These are phyloP conservation scores for Platysteira castanea DNA, from an alignment of 2,113 vertebrate genomes.

Conservation along the genomic window DNA sequence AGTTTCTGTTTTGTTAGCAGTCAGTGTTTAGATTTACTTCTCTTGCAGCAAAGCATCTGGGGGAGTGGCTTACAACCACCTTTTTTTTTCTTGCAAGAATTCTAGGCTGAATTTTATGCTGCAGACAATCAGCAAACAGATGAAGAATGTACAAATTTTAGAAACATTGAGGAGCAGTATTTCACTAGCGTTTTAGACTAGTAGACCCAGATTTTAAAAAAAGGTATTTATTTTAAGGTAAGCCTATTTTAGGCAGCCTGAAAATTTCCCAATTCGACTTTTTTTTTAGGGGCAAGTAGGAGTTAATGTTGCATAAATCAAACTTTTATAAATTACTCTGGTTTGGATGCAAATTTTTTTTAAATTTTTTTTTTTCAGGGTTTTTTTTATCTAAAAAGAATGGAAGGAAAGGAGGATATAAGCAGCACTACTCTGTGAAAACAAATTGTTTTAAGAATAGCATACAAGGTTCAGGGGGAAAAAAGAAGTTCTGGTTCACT, in stretches of 20 bases:
- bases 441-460: neutral
- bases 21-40: neutral
- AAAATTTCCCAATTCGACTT: neutral
- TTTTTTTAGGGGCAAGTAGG: neutral
- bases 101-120: neutral
- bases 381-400: constrained; percentile 57
- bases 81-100: neutral
- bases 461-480: neutral
- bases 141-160: neutral
- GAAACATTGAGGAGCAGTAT: neutral
- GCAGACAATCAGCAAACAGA: neutral
- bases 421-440: constrained; percentile 22
- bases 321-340: constrained; percentile 23
- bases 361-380: constrained; percentile 13
- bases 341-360: neutral
- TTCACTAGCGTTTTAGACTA: neutral
- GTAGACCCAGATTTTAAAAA: neutral
- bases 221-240: neutral
- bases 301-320: neutral
- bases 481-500: neutral
- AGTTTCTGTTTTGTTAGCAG: neutral
- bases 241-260: neutral
- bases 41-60: neutral
- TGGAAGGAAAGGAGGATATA: constrained; percentile 23
- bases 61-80: neutral